Evolutionary conservation across 2,888 invertebrate species (phyloP), one percentile per base, ranked within the genome.

Genomic region (Scaptomyza reducta): DNA sequence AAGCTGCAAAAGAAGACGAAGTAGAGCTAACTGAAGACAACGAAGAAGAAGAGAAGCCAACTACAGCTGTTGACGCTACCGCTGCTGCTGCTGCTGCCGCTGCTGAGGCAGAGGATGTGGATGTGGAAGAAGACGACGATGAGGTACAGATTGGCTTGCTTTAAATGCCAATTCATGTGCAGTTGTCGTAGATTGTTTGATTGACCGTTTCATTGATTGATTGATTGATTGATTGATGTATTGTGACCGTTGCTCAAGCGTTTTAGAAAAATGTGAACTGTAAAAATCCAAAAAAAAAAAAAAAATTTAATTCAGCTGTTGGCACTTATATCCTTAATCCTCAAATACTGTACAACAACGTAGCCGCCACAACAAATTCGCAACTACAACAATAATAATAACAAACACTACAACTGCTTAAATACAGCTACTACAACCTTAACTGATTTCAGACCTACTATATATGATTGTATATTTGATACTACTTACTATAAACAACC

Each of bases 131-230:
- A 47, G 91, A 90, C 66, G 90, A 91, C 67, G 91, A 92, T 80
- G 90, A 92, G 92, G 91, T 92, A 91, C 90, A 91, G 86, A 89
- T 90, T 89, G 91, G 91, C 88, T 90, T 85, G 77, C 90, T 91
- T 80, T 91, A 90, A 88, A 78, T 60, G 76, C 72, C 73, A 70
- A 64, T 44, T 56, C 56, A 61, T 47, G 60, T 62, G 58, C 55
- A 57, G 69, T 57, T 69, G 49, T 49, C 70, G 58, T 62, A 45
- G 58, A 67, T 69, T 61, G 69, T 67, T 60, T 51, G 55, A 59
- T 44, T 53, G 35, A 35, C 35, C 33, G 41, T 44, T 58, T 38
- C 38, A 58, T 47, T 16, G 35, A 58, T 56, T 45, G 56, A 63
- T 57, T 60, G 60, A 60, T 61, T 16, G 44, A 58, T 56, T 41